Evolutionary conservation across 2,113 vertebrate genomes (phyloP).

Genomic region (Sprattus sprattus): DNA sequence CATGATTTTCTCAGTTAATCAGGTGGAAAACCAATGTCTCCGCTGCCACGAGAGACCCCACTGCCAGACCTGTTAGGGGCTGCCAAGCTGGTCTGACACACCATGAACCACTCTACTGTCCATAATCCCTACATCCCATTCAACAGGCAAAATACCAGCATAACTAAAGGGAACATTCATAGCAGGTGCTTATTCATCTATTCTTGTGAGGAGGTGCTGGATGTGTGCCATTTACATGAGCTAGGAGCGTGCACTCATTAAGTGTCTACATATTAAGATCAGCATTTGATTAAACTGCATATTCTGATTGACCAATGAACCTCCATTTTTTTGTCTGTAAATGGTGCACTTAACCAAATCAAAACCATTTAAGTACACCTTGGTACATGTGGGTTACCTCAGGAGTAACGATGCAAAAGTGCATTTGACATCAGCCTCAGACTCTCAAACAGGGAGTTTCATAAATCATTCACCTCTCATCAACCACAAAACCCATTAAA

Average conservation of each 20-base stretch:
- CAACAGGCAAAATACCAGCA: background rate
- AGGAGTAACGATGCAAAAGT: background rate
- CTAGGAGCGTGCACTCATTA: too few relatives aligned
- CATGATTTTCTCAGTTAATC: constrained; percentile 3
- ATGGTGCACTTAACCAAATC: background rate
- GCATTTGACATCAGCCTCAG: background rate
- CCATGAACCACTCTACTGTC: background rate
- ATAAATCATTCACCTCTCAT: background rate
- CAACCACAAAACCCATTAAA: background rate
- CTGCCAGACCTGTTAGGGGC: background rate
- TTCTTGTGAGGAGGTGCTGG: background rate
- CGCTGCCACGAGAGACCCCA: background rate
- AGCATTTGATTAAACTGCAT: too few relatives aligned
- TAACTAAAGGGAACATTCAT: background rate
- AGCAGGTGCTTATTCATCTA: background rate
- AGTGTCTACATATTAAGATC: too few relatives aligned
- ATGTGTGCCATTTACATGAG: background rate
- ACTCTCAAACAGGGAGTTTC: background rate
- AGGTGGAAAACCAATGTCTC: background rate
- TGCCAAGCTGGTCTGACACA: background rate
- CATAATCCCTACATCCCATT: background rate
- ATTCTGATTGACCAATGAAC: too few relatives aligned
- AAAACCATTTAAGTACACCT: background rate
- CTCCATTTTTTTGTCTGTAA: too few relatives aligned
- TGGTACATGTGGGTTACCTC: background rate